These are phyloP conservation scores for Pseudomyrmex concolor DNA, from an alignment of 1,140 invertebrate species.

Conservation along the genomic window DNA sequence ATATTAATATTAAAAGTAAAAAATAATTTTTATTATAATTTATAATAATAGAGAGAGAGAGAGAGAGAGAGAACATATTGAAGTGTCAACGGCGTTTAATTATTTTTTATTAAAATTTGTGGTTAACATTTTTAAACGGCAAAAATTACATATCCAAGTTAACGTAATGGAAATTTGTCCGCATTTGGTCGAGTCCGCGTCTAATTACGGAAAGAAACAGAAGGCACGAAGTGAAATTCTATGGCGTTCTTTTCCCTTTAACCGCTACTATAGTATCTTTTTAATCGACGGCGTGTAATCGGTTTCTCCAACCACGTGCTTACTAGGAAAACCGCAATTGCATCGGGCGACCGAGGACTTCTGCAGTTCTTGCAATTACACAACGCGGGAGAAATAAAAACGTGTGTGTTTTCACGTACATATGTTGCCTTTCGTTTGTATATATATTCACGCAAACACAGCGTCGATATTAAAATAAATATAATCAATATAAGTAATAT, in stretches of 20 bases:
- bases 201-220: not conserved
- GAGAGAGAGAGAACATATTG: too few species aligned
- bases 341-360: slow-evolving; percentile 19
- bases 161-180: not conserved
- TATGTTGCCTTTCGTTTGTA: slow-evolving; percentile 1
- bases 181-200: not conserved
- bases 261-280: not conserved
- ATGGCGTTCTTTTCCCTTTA: not conserved
- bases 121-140: too few species aligned
- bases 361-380: slow-evolving; percentile 23
- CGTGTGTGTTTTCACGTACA: not conserved
- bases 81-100: too few species aligned
- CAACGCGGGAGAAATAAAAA: slow-evolving; percentile 47
- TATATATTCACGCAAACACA: not conserved
- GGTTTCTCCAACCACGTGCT: slow-evolving; percentile 28
- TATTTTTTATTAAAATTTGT: too few species aligned
- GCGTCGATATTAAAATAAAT: not conserved
- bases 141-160: slow-evolving; percentile 1
- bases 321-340: slow-evolving; percentile 38
- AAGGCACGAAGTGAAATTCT: slow-evolving; percentile 26
- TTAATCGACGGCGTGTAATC: slow-evolving; percentile 44
- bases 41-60: too few species aligned
- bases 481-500: not conserved
- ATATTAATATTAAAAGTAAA: too few species aligned
- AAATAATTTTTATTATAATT: too few species aligned